A percentile compares a stretch with the other conserved stretches of the same genome.
These are phyloP conservation scores for Bruchidius siliquastri DNA, from an alignment of 2,888 invertebrate genomes.

Conservation along the genomic window DNA sequence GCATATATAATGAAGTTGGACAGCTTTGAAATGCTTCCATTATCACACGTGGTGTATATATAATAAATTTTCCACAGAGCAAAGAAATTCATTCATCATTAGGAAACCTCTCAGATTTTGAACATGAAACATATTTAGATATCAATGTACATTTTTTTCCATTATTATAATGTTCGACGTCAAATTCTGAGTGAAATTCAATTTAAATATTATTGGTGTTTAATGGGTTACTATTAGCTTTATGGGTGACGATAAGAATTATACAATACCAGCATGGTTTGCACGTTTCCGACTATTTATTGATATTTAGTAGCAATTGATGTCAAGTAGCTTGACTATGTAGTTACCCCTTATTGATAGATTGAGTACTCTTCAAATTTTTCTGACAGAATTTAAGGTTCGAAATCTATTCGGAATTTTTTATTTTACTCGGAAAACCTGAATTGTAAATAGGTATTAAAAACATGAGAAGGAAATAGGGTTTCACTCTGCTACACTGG, in stretches of 20 bases:
- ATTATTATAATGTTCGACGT: background rate
- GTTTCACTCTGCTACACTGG: too few relatives aligned
- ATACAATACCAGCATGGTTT: background rate
- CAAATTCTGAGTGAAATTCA: background rate
- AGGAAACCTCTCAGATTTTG: background rate
- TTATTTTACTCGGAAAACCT: too few relatives aligned
- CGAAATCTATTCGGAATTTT: too few relatives aligned
- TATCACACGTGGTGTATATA: background rate
- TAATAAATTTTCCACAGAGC: background rate
- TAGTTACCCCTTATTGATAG: too few relatives aligned
- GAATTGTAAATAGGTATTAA: too few relatives aligned
- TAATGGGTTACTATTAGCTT: background rate
- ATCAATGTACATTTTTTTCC: background rate
- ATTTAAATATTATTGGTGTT: background rate
- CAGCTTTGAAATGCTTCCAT: too few relatives aligned
- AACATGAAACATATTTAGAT: background rate
- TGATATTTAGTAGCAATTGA: background rate
- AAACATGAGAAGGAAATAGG: too few relatives aligned
- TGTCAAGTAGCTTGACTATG: too few relatives aligned
- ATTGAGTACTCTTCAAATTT: too few relatives aligned
- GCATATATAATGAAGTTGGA: too few relatives aligned
- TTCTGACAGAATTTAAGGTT: too few relatives aligned
- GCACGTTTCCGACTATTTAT: background rate
- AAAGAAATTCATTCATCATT: background rate
- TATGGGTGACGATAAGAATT: background rate